Conservation (phyloP, 2,888 invertebrate genomes). For the Xestia c-nigrum region DNA sequence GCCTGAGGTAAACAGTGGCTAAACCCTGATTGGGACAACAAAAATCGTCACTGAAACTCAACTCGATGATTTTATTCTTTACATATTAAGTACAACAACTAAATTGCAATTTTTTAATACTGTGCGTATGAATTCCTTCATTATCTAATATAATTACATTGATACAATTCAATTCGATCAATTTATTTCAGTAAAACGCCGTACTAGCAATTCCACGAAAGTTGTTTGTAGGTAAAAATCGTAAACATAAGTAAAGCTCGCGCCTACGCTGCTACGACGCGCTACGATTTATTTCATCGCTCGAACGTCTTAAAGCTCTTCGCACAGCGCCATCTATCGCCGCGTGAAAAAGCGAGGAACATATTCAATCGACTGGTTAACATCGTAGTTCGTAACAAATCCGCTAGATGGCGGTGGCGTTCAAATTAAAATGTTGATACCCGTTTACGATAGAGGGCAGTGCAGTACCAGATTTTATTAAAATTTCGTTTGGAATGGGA, state of each 20-base stretch:
- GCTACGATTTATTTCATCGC: slow-evolving; percentile 40
- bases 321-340: slow-evolving; percentile 79
- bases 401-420: slow-evolving; percentile 72
- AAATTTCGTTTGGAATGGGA: no score
- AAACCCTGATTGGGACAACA: background rate
- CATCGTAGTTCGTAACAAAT: slow-evolving; percentile 58
- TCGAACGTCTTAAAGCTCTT: slow-evolving; percentile 29
- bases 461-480: background rate
- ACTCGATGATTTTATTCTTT: background rate
- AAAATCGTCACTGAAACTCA: background rate
- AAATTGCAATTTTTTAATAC: background rate
- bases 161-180: background rate
- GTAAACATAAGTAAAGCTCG: slow-evolving; percentile 65
- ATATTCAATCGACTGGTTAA: background rate
- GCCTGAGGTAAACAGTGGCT: background rate
- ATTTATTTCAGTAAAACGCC: slow-evolving; percentile 32
- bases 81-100: background rate
- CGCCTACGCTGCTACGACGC: slow-evolving; percentile 47
- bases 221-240: slow-evolving; percentile 15
- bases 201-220: slow-evolving; percentile 11
- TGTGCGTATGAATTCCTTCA: background rate
- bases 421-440: slow-evolving; percentile 48
- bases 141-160: background rate
- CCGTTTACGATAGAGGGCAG: slow-evolving; percentile 73
- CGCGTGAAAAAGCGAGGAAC: slow-evolving; percentile 30